Percentiles rank a stretch among this genome's conserved stretches.
These are phyloP conservation scores for Drosophila yakuba DNA, from an alignment of 1,140 invertebrate genomes.

Conservation along the genomic window DNA sequence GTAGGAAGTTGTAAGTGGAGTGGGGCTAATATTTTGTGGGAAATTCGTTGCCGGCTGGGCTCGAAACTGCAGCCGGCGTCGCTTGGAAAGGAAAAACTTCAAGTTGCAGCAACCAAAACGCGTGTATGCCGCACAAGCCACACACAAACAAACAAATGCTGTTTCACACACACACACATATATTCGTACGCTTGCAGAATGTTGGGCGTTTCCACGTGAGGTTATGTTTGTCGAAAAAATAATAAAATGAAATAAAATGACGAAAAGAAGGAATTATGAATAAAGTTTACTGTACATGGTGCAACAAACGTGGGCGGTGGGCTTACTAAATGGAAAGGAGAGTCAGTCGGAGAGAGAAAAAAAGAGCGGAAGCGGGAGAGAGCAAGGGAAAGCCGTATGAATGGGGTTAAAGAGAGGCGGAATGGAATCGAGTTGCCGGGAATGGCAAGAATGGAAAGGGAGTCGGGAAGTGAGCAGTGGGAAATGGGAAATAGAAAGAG, in stretches of 20 bases:
- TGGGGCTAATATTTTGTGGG: slow-evolving; percentile 36
- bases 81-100: slow-evolving; percentile 67
- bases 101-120: slow-evolving; percentile 55
- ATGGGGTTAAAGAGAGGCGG: slow-evolving; percentile 11
- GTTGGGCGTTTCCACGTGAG: slow-evolving; percentile 82
- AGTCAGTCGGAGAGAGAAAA: slow-evolving; percentile 14
- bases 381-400: slow-evolving; percentile 9
- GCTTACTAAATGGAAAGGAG: slow-evolving; percentile 39
- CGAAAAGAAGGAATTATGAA: slow-evolving; percentile 32
- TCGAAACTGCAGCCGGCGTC: slow-evolving; percentile 36
- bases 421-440: slow-evolving; percentile 5
- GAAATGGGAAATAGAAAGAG: not conserved
- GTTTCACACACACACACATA: slow-evolving; percentile 1
- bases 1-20: slow-evolving; percentile 20
- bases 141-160: no score
- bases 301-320: slow-evolving; percentile 17
- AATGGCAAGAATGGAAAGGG: not conserved
- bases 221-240: slow-evolving; percentile 67
- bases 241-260: slow-evolving; percentile 8
- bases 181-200: slow-evolving; percentile 38
- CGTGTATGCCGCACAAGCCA: slow-evolving; percentile 3
- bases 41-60: slow-evolving; percentile 43
- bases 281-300: slow-evolving; percentile 64
- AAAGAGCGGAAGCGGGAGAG: not conserved
- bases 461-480: not conserved